Base-by-base conservation (phyloP, 2,113 vertebrate species). In the Crotalus horridus region DNA sequence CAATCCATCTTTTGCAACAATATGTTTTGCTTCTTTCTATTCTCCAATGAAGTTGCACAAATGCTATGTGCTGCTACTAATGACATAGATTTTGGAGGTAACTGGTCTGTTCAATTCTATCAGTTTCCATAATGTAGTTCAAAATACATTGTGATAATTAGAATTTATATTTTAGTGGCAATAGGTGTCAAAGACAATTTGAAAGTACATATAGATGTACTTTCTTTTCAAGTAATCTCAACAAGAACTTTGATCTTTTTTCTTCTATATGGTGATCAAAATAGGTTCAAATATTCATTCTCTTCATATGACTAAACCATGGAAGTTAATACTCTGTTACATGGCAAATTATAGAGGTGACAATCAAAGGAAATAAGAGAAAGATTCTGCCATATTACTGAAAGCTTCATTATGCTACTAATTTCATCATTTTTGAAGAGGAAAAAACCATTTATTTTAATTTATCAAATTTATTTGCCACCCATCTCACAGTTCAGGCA, bases 81-180 rank as follows among this genome's bases (percentile, higher is more conserved):
- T 53, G 51, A 29, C 1, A 88, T 93, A 91, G 17, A 54, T 85
- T 94, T 92, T 53, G 93, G 33, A 24, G 59, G 20, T 17, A 91
- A 29, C 87, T 92, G 89, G 54, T 26, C 15, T 88, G 23, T 89
- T 24, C 92, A 85, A 94, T 51, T 64, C 88, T 91, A 55, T 91
- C 86, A 53, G 74, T 92, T 88, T 86, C 48, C 87, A 92, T 89
- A n/a, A 2, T 48, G 48, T 3, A 86, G 26, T 61, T 59, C 12
- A 12, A 2, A 54, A 20, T 56, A 55, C 81, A 61, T 92, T 88
- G 24, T 43, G 90, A 33, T 91, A 92, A 91, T 59, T 64, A 10
- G 46, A 87, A 12, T n/a, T 7, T 46, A 46, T 12, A 33, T 54
- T 4, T 24, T 12, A 54, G 13, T 53, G 24, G 81, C n/a, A 69